Percentiles rank a stretch among this genome's conserved stretches.
phyloP scores from a whole-genome alignment of 37 sponge, comb jelly and placozoan species.

The Eunapius fragilis region DNA sequence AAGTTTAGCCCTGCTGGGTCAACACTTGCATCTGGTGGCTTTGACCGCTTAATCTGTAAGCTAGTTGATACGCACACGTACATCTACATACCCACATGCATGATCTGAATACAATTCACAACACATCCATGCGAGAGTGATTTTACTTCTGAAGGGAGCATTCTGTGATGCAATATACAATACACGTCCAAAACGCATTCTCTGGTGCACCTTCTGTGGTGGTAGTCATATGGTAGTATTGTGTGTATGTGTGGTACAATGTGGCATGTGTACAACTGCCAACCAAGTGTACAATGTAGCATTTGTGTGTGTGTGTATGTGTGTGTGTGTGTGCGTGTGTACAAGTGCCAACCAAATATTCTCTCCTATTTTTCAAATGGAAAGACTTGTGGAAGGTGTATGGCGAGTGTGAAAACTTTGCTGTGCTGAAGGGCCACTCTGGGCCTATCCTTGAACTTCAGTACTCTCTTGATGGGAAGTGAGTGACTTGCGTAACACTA shows the following conservation, averaged over 20 bases:
- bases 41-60: conserved; percentile 91
- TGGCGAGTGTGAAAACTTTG: conserved; percentile 98
- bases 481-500: conserved; percentile 10
- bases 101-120: not conserved
- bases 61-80: not conserved
- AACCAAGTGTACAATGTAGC: no score
- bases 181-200: no score
- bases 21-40: conserved; percentile 89
- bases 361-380: not conserved
- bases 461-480: conserved; percentile 89
- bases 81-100: not conserved
- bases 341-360: not conserved
- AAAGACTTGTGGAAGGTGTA: conserved; percentile 98
- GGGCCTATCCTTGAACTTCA: conserved; percentile 90
- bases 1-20: conserved; percentile 91
- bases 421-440: conserved; percentile 83
- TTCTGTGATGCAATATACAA: no score
- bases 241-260: no score
- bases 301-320: no score
- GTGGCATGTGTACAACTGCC: no score
- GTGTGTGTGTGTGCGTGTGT: no score
- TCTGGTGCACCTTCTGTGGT: no score
- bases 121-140: no score
- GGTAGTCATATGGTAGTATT: no score
- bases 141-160: no score